Percentiles rank a stretch among this genome's conserved stretches.
Evolutionary conservation across 2,113 vertebrate species (phyloP).

Genomic region (Neopipo cinnamomea): DNA sequence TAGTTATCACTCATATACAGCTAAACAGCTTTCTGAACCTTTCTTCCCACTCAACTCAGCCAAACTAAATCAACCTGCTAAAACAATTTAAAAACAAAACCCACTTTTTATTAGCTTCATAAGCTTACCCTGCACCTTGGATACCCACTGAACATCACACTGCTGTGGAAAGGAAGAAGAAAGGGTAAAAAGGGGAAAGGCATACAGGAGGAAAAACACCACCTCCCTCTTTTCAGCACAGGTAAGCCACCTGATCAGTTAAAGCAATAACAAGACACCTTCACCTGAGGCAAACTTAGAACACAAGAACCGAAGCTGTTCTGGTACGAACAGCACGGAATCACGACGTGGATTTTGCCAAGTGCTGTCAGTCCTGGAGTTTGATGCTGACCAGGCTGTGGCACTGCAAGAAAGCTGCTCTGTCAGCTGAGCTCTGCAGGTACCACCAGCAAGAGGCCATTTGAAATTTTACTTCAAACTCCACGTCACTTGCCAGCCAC

Average conservation of each 20-base stretch:
- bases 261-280: not conserved
- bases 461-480: not conserved
- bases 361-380: not conserved
- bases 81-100: not conserved
- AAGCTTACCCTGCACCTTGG: not conserved
- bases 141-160: not conserved
- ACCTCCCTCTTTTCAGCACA: not conserved
- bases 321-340: not conserved
- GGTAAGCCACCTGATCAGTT: fast-evolving
- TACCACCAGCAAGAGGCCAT: not conserved
- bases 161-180: not conserved
- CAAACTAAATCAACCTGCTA: not conserved
- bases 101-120: not conserved
- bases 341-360: not conserved
- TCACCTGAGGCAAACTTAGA: not conserved
- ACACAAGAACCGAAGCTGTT: not conserved
- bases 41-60: not conserved
- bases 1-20: not conserved
- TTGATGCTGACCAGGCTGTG: not conserved
- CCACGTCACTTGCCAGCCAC: fast-evolving
- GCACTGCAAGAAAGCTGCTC: not conserved
- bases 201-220: not conserved
- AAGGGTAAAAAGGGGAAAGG: not conserved
- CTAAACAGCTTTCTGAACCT: not conserved
- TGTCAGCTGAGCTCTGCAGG: not conserved